Percentiles rank a stretch among this genome's conserved stretches.
phyloP scores from a whole-genome alignment of 2,797 vertebrate species.

The Echiichthys vipera region DNA sequence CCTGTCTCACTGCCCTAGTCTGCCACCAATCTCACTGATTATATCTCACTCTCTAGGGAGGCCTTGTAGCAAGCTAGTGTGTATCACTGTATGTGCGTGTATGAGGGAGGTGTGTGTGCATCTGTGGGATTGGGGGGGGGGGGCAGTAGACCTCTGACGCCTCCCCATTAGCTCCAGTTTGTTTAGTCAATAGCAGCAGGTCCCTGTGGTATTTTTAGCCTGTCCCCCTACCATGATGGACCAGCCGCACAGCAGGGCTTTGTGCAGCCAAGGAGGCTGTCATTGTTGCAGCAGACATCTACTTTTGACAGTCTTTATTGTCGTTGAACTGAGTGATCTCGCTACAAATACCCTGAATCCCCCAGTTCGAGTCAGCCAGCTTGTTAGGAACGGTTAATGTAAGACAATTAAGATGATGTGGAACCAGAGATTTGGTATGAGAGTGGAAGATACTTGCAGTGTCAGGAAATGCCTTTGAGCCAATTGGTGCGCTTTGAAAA shows the following conservation, averaged over 20 bases:
- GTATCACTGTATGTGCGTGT: constrained; percentile 22
- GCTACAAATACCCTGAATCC: constrained; percentile 27
- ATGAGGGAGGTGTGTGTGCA: constrained; percentile 22
- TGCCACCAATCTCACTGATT: constrained; percentile 82
- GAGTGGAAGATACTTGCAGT: not conserved
- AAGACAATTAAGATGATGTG: not conserved
- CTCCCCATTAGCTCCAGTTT: constrained; percentile 84
- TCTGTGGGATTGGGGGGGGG: constrained; percentile 14
- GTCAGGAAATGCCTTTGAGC: not conserved
- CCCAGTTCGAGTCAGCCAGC: constrained; percentile 23
- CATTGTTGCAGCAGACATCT: constrained; percentile 51
- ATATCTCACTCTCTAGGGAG: constrained; percentile 82
- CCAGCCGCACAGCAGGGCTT: constrained; percentile 59
- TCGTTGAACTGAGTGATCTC: constrained; percentile 55
- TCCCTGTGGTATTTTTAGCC: constrained; percentile 82
- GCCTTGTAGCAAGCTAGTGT: constrained; percentile 56
- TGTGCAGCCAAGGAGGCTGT: constrained; percentile 60
- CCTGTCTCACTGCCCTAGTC: constrained; percentile 61
- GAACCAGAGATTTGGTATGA: not conserved
- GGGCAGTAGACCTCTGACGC: constrained; percentile 51
- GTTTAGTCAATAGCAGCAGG: constrained; percentile 81
- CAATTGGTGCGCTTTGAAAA: not conserved
- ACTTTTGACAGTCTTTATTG: constrained; percentile 60
- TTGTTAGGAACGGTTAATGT: constrained; percentile 40
- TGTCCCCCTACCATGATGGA: constrained; percentile 61